A percentile compares a stretch with the other conserved stretches of the same genome.
Evolutionary conservation across 2,888 invertebrate genomes (phyloP).

Genomic region (Junonia oenone): DNA sequence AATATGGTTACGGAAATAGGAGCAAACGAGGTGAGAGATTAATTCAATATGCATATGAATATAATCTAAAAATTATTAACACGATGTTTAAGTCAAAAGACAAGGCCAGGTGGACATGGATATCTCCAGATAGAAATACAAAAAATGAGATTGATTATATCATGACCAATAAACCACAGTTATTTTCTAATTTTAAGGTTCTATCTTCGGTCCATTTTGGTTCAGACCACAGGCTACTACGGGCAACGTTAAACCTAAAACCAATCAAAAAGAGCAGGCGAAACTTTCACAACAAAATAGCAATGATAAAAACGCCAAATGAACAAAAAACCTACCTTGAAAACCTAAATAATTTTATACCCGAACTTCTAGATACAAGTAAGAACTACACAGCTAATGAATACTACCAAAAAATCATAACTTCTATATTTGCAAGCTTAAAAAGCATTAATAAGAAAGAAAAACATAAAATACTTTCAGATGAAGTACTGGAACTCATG

Average conservation of each 20-base stretch:
- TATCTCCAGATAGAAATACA: neutral
- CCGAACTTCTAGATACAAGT: conserved; percentile 14
- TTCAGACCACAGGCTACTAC: conserved; percentile 7
- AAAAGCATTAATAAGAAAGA: conserved; percentile 16
- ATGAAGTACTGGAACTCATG: conserved; percentile 23
- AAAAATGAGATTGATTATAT: conserved; percentile 14
- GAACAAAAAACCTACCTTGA: conserved; percentile 22
- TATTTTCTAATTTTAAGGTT: conserved; percentile 11
- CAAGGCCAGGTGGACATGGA: conserved; percentile 26
- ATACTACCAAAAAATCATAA: conserved; percentile 20
- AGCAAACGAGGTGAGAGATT: conserved; percentile 21
- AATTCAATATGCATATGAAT: conserved; percentile 25
- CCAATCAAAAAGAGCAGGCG: conserved; percentile 11
- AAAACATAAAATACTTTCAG: conserved; percentile 19
- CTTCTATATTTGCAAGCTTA: conserved; percentile 12
- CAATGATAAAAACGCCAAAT: conserved; percentile 16
- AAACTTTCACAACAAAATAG: conserved; percentile 7
- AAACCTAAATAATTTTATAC: conserved; percentile 19
- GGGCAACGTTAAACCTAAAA: conserved; percentile 9
- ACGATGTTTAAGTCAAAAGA: conserved; percentile 22
- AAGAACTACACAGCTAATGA: conserved; percentile 9
- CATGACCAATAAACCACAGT: no score
- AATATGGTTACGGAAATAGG: conserved; percentile 22
- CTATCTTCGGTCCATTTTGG: conserved; percentile 8
- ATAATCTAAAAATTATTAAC: conserved; percentile 28